These are phyloP conservation scores for Meriones psammophilus DNA, from an alignment of 2,797 vertebrate species.

Conservation along the genomic window DNA sequence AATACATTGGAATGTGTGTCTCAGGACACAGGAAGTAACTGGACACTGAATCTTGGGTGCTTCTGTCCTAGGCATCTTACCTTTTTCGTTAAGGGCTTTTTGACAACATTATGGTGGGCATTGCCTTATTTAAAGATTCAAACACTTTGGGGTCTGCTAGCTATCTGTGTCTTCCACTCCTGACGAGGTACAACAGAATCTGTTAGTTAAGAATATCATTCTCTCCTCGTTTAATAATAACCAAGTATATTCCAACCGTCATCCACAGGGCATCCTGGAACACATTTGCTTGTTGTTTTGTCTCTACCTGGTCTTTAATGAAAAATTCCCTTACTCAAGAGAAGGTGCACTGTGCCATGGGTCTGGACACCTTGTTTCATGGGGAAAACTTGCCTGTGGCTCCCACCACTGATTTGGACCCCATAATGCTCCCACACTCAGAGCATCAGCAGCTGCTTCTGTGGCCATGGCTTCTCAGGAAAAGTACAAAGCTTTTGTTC, in stretches of 20 bases:
- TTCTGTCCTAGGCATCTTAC: not conserved
- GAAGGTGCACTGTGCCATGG: no score
- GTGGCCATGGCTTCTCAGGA: not conserved
- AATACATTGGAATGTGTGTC: not conserved
- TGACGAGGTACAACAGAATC: not conserved
- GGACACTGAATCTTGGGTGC: not conserved
- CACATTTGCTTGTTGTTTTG: not conserved
- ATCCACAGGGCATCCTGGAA: not conserved
- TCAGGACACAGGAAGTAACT: not conserved
- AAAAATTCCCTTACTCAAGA: not conserved
- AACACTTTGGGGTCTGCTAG: not conserved
- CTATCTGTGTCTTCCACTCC: not conserved
- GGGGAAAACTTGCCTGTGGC: no score
- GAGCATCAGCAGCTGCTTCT: not conserved
- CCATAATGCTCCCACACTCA: not conserved
- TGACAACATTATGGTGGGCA: not conserved
- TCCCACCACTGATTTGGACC: not conserved
- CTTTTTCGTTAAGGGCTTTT: not conserved
- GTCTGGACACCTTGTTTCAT: not conserved
- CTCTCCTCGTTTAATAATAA: not conserved
- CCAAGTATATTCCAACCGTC: accelerated
- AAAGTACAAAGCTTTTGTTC: no score
- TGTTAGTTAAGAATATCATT: not conserved
- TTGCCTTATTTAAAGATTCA: not conserved
- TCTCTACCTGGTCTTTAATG: no score